Evolutionary conservation across 2,113 vertebrate species (phyloP).

Genomic region (Acrocephalus arundinaceus): DNA sequence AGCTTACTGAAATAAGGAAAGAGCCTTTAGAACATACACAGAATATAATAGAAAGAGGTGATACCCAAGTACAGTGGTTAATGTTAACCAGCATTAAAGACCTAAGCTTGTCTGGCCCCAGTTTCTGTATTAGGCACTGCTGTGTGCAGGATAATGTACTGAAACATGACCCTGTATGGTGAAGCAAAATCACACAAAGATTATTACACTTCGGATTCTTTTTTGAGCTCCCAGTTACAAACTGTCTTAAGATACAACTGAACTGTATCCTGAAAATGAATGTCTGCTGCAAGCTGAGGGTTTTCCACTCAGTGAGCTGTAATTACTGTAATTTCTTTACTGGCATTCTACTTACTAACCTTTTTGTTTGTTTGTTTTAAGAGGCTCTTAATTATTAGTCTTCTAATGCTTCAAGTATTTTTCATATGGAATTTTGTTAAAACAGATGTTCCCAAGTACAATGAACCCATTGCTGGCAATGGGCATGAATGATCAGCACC

Average conservation of each 20-base stretch:
- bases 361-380: not conserved
- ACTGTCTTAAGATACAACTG: not conserved
- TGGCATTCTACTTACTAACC: constrained; percentile 34
- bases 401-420: constrained; percentile 44
- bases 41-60: not conserved
- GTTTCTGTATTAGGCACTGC: not conserved
- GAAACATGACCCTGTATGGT: not conserved
- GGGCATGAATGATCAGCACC: constrained; percentile 27
- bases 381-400: constrained; percentile 33
- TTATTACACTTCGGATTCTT: not conserved
- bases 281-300: not conserved
- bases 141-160: not conserved
- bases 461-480: constrained; percentile 65
- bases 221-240: constrained; percentile 14
- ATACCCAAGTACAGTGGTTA: not conserved
- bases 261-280: not conserved
- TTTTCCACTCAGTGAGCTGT: constrained; percentile 18
- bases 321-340: constrained; percentile 34
- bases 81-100: not conserved
- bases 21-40: not conserved
- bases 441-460: constrained; percentile 43
- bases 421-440: constrained; percentile 63
- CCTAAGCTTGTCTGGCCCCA: not conserved
- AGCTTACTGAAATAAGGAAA: not conserved
- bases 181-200: not conserved